Evolutionary conservation across 2,797 vertebrate species (phyloP).

Genomic region (Macroramphosus scolopax): DNA sequence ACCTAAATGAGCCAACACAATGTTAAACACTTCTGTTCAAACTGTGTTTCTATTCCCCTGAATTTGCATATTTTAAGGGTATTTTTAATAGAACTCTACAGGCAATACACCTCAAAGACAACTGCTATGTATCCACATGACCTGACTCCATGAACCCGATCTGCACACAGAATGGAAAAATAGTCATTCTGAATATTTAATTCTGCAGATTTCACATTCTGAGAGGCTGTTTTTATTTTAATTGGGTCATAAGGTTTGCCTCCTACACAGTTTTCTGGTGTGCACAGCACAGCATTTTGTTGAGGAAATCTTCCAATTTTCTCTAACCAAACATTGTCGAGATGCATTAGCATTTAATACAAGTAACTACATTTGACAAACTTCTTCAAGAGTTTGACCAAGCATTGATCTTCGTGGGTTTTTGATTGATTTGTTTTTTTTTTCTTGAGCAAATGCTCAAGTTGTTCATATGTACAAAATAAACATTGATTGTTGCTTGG

Average conservation of each 20-base stretch:
- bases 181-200: conserved; percentile 14
- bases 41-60: no score
- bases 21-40: no score
- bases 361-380: not conserved
- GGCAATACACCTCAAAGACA: no score
- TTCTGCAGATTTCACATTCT: conserved; percentile 17
- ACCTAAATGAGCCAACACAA: conserved; percentile 15
- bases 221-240: conserved; percentile 13
- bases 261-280: conserved; percentile 14
- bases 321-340: conserved; percentile 3
- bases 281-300: conserved; percentile 10
- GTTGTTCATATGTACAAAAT: conserved; percentile 67
- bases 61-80: not conserved
- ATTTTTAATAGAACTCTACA: not conserved
- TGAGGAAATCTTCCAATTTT: conserved; percentile 22
- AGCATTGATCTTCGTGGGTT: not conserved
- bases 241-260: conserved; percentile 17
- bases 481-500: conserved; percentile 33
- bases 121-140: not conserved
- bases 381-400: not conserved
- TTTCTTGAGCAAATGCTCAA: conserved; percentile 24
- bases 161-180: conserved; percentile 1
- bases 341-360: conserved; percentile 1
- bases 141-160: not conserved
- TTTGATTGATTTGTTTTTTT: conserved; percentile 3